Conservation (phyloP, 2,888 invertebrate species). For the Siphlonurus alternatus region DNA sequence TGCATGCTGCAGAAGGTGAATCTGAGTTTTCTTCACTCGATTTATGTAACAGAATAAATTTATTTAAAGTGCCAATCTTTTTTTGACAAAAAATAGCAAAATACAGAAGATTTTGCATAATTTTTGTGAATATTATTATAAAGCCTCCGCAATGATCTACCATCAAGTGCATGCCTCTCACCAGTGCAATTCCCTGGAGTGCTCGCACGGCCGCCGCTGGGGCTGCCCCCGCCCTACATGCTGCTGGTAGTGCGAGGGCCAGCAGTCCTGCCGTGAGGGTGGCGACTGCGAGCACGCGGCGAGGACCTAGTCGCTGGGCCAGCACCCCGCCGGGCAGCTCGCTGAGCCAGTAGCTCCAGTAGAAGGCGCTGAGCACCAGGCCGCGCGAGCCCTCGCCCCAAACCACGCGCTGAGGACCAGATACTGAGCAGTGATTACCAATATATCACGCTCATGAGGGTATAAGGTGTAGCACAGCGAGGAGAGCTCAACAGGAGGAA, state of each 20-base stretch:
- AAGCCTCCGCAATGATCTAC: not conserved
- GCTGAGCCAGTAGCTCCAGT: slow-evolving; percentile 28
- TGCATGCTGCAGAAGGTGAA: too few species aligned
- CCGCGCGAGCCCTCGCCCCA: slow-evolving; percentile 23
- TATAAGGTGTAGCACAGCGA: too few species aligned
- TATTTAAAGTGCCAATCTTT: too few species aligned
- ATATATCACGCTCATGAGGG: too few species aligned
- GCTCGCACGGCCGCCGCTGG: slow-evolving; percentile 23
- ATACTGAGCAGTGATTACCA: not conserved
- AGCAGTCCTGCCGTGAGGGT: slow-evolving; percentile 25
- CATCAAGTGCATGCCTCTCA: slow-evolving; percentile 13
- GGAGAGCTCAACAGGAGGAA: too few species aligned
- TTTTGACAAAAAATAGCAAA: too few species aligned
- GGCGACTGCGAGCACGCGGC: slow-evolving; percentile 25
- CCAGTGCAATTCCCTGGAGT: slow-evolving; percentile 29
- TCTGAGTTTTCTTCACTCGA: too few species aligned
- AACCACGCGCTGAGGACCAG: slow-evolving; percentile 6
- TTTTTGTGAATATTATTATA: not conserved
- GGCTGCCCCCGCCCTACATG: slow-evolving; percentile 21
- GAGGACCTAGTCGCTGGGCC: slow-evolving; percentile 25
- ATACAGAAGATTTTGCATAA: too few species aligned
- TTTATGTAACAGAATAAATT: too few species aligned
- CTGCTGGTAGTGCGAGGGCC: slow-evolving; percentile 26
- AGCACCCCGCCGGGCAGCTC: slow-evolving; percentile 28
- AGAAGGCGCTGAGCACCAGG: slow-evolving; percentile 26